These are phyloP conservation scores for Phengaris arion DNA, from an alignment of 2,888 invertebrate genomes.

Conservation along the genomic window DNA sequence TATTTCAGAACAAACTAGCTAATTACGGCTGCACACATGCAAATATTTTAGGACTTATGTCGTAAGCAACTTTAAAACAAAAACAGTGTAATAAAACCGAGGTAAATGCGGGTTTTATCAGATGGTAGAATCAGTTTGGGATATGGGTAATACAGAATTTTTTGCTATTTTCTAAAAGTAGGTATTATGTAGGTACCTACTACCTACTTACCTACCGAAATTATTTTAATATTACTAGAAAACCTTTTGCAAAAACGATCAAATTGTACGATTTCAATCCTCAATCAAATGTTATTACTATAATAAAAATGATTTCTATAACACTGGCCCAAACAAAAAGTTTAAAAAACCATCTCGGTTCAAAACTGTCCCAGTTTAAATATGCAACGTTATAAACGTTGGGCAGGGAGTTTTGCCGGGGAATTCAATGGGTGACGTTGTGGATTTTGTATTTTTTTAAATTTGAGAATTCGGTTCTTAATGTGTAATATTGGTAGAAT, in stretches of 20 bases:
- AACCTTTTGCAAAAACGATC: no score
- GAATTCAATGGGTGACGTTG: no score
- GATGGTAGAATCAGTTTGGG: conserved; percentile 9
- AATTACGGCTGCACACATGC: neutral
- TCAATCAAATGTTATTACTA: no score
- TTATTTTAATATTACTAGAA: no score
- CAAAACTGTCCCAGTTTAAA: conserved; percentile 41
- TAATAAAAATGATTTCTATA: neutral
- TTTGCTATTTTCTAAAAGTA: neutral
- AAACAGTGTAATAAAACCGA: conserved; percentile 16
- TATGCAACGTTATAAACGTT: conserved; percentile 5
- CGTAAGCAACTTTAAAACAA: neutral
- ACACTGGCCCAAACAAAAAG: conserved; percentile 27
- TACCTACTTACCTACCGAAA: no score
- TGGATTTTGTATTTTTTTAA: no score
- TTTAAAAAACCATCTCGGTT: conserved; percentile 34
- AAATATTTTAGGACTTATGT: neutral
- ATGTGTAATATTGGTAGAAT: no score
- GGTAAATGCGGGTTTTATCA: conserved; percentile 15
- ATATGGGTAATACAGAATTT: neutral
- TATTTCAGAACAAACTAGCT: neutral
- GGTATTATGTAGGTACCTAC: no score
- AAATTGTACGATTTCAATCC: no score
- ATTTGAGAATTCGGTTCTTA: no score
- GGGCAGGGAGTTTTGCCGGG: neutral